A percentile compares a stretch with the other conserved stretches of the same genome.
These are phyloP conservation scores for Chiloscyllium punctatum DNA, from an alignment of 2,797 vertebrate genomes.

Conservation along the genomic window DNA sequence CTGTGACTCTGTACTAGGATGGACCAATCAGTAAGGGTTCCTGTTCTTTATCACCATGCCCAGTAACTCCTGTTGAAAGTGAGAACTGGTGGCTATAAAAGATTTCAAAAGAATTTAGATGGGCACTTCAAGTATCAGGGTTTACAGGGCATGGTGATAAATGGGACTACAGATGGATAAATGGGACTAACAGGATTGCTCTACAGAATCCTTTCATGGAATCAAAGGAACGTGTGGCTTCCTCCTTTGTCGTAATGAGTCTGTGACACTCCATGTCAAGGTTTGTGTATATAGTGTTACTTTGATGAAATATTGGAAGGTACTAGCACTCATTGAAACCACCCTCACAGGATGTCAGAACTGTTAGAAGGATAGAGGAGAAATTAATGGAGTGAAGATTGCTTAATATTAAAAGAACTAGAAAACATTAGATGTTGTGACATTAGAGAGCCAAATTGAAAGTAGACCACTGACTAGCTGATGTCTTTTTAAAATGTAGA, in stretches of 20 bases:
- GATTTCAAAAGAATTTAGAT: not conserved
- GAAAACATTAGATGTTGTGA: not conserved
- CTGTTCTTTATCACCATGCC: not conserved
- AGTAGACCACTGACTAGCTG: not conserved
- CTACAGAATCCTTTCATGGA: too few relatives aligned
- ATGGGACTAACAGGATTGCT: not conserved
- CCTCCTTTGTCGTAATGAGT: not conserved
- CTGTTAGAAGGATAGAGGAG: not conserved
- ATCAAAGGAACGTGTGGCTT: too few relatives aligned
- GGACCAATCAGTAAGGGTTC: not conserved
- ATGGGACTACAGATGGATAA: not conserved
- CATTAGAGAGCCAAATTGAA: not conserved
- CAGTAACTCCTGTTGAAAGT: not conserved
- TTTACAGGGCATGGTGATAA: not conserved
- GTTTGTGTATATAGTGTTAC: not conserved
- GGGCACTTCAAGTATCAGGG: not conserved
- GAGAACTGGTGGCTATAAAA: not conserved
- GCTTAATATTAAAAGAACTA: not conserved
- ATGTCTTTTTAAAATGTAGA: not conserved
- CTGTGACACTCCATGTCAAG: not conserved
- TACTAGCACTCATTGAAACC: not conserved
- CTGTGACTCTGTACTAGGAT: not conserved
- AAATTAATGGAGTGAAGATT: not conserved
- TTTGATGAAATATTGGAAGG: not conserved
- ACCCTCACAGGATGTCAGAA: not conserved